Base-by-base conservation (phyloP, 2,797 vertebrate genomes). In the Malurus leucopterus region DNA sequence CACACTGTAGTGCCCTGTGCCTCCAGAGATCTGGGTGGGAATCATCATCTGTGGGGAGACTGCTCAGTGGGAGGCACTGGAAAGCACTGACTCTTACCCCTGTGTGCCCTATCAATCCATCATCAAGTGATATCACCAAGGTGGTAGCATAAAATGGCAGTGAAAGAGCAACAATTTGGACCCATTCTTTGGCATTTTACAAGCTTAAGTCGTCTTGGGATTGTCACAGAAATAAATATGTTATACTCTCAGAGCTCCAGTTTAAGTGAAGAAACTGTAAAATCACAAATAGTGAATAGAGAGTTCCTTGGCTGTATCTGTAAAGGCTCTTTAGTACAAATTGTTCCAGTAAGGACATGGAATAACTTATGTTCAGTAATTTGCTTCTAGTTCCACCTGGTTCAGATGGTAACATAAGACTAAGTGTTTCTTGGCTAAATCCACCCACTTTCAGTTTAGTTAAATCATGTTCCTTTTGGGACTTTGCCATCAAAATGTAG, bases 401-500 rank as follows among this genome's bases (percentile, higher is more conserved):
- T 95, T 95, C 57, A 4, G 84, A 93, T 95, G 87, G 90, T 88
- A 95, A 93, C 87, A 89, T 88, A 94, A 93, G 47, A 91, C 85
- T 76, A 89, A 93, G 71, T 87, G 82, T 92, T 94, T 95, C 95
- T 93, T 91, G 87, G 87, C 73, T 93, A 91, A 90, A 92, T 93
- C 79, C 73, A 65, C 89, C 82, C 87, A 92, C 89, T 92, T 93
- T 86, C 83, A 91, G 46, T 87, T 95, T 86, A 90, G 93, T 90
- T 81, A 90, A 95, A 95, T 90, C 76, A 88, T 93, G 85, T 82
- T 93, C 88, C 49, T 95, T 92, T 89, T 92, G 94, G 92, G 79
- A 81, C 54, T 84, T 75, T 75, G 93, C 94, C 93, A 94, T 70
- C 57, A 89, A 93, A 93, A 91, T 78, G 88, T 71, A 84, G 93